These are phyloP conservation scores for Scaptomyza tumidula DNA, from an alignment of 2,888 invertebrate species.

Conservation along the genomic window DNA sequence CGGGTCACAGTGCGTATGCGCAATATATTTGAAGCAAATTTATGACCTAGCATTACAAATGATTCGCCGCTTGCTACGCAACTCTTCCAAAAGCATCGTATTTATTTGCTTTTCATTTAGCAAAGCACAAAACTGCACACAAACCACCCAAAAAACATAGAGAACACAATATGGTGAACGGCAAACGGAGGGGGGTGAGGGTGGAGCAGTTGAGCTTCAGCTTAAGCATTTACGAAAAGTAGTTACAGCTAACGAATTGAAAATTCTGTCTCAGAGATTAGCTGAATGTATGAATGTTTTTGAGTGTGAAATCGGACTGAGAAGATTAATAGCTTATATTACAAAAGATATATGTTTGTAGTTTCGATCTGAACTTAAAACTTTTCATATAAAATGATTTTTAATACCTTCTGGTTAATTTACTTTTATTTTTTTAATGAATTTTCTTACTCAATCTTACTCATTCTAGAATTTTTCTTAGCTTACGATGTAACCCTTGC, in stretches of 20 bases:
- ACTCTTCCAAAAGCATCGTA: constrained; percentile 41
- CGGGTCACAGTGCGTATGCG: constrained; percentile 57
- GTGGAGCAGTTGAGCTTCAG: background rate
- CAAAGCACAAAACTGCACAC: constrained; percentile 15
- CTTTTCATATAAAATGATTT: too few relatives aligned
- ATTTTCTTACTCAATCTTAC: too few relatives aligned
- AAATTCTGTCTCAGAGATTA: background rate
- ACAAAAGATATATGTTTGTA: too few relatives aligned
- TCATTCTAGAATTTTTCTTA: too few relatives aligned
- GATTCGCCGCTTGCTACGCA: constrained; percentile 40
- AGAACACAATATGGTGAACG: background rate
- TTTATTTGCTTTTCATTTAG: constrained; percentile 58
- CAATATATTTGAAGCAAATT: constrained; percentile 61
- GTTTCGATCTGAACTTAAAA: too few relatives aligned
- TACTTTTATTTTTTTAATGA: too few relatives aligned
- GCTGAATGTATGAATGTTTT: background rate
- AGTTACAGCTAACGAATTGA: constrained; percentile 5
- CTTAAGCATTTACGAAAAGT: constrained; percentile 1
- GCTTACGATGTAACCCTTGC: too few relatives aligned
- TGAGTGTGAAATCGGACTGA: background rate
- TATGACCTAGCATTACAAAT: constrained; percentile 57
- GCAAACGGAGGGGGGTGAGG: background rate
- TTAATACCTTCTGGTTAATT: too few relatives aligned
- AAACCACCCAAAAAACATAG: constrained; percentile 1
- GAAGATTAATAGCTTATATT: constrained; percentile 1